phyloP scores from a whole-genome alignment of 2,797 vertebrate genomes.

The Gambusia yucatana region DNA sequence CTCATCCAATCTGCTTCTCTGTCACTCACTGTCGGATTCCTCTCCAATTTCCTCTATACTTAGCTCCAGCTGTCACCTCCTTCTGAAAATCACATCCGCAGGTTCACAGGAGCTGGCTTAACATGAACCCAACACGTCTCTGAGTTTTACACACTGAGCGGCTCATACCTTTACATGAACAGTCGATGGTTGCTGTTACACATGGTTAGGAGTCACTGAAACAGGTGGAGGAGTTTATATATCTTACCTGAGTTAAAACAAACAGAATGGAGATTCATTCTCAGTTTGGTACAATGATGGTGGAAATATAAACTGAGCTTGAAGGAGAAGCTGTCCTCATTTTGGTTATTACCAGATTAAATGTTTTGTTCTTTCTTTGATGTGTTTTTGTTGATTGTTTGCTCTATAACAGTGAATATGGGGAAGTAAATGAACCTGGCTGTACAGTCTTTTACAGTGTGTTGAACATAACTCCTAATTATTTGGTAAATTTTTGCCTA shows the following conservation, averaged over 20 bases:
- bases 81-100: conserved; percentile 12
- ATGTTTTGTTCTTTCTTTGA: conserved; percentile 1
- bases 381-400: background rate
- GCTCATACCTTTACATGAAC: background rate
- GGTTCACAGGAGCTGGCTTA: background rate
- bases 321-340: background rate
- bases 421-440: background rate
- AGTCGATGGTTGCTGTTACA: background rate
- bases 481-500: too few species aligned
- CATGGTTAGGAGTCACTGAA: background rate
- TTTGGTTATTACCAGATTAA: background rate
- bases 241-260: background rate
- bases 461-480: background rate
- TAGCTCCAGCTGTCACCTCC: conserved; percentile 47
- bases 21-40: conserved; percentile 49
- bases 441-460: background rate
- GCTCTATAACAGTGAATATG: background rate
- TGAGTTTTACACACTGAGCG: background rate
- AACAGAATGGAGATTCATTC: background rate
- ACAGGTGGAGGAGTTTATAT: background rate
- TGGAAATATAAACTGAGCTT: background rate
- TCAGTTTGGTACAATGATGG: background rate
- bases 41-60: conserved; percentile 61
- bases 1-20: conserved; percentile 37
- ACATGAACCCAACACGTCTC: background rate